Percentiles rank a stretch among this genome's conserved stretches.
Conservation (phyloP, 2,113 vertebrate genomes). For the Semicossyphus pulcher region DNA sequence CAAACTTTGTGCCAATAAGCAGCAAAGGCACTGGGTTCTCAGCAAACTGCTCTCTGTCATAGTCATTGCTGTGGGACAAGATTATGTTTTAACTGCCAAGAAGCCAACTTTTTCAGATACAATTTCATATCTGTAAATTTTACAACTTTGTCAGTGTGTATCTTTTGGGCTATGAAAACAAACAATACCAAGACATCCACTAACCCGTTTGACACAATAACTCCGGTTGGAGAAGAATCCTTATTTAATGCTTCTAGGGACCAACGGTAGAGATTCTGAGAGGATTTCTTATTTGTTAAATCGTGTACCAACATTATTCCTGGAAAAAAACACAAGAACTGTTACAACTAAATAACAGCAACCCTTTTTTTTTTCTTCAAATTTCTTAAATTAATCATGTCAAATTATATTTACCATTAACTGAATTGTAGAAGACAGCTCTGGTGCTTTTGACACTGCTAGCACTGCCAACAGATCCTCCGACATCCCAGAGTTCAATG, state of each 20-base stretch:
- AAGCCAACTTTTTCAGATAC: too few relatives aligned
- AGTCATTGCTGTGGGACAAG: slow-evolving; percentile 85
- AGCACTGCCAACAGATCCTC: slow-evolving; percentile 94
- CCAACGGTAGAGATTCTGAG: slow-evolving; percentile 98
- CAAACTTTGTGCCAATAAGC: slow-evolving; percentile 96
- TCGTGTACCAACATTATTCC: slow-evolving; percentile 98
- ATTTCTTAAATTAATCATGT: neutral
- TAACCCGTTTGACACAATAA: slow-evolving; percentile 96
- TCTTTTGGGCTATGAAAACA: too few relatives aligned
- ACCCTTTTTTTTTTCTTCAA: too few relatives aligned
- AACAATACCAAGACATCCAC: neutral
- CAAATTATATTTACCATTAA: slow-evolving; percentile 87
- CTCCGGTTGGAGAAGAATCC: slow-evolving; percentile 91
- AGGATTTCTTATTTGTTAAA: slow-evolving; percentile 98
- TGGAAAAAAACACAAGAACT: slow-evolving; percentile 54
- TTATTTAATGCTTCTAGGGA: slow-evolving; percentile 94
- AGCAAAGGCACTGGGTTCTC: slow-evolving; percentile 95
- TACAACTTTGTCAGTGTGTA: too few relatives aligned
- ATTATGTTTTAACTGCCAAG: neutral
- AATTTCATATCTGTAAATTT: too few relatives aligned
- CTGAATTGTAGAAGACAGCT: slow-evolving; percentile 96
- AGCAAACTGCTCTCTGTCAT: slow-evolving; percentile 95
- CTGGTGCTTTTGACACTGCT: slow-evolving; percentile 96
- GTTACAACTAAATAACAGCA: neutral
- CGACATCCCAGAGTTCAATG: slow-evolving; percentile 97